These are phyloP conservation scores for Choloepus didactylus DNA, from an alignment of 2,797 vertebrate genomes.

Conservation along the genomic window DNA sequence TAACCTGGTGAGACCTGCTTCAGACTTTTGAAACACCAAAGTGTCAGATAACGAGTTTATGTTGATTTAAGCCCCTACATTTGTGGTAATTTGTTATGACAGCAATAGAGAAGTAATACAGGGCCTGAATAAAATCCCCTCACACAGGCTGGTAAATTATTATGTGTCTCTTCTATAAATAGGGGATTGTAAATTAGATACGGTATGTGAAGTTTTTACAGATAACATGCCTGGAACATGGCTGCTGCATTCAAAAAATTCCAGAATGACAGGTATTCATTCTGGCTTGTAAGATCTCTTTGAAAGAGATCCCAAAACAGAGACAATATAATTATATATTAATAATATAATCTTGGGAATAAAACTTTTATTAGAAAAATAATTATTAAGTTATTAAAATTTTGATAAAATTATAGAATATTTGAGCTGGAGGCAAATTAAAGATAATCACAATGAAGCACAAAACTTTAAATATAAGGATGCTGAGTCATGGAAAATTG, in stretches of 20 bases:
- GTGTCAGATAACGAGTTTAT: background rate
- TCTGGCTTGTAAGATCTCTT: background rate
- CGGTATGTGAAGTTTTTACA: background rate
- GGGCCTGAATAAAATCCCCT: background rate
- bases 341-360: background rate
- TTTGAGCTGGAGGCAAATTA: background rate
- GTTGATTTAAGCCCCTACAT: background rate
- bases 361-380: background rate
- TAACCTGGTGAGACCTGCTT: background rate
- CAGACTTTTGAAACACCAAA: background rate
- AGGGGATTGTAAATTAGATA: background rate
- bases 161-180: background rate
- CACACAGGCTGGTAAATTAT: background rate
- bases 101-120: background rate
- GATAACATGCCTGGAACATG: background rate
- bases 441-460: background rate
- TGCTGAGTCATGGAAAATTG: background rate
- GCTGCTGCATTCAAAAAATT: background rate
- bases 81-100: background rate
- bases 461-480: background rate
- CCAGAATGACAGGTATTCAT: background rate
- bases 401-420: conserved; percentile 17
- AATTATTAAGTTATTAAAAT: background rate
- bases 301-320: background rate
- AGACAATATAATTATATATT: background rate